These are phyloP conservation scores for Drosophila sordidula DNA, from an alignment of 2,888 invertebrate genomes.

Conservation along the genomic window DNA sequence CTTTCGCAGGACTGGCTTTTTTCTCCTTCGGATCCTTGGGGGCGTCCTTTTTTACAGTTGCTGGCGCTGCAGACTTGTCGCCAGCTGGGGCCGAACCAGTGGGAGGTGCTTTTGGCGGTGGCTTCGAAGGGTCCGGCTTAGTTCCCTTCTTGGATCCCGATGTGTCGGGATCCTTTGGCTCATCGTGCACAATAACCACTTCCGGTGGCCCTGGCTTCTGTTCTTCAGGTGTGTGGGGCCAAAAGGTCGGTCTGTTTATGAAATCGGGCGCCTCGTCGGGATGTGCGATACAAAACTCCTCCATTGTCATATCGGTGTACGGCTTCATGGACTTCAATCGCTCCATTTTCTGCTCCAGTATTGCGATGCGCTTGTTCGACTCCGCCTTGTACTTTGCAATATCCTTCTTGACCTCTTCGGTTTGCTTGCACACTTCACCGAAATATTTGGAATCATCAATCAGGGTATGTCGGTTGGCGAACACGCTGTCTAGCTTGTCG, in stretches of 20 bases:
- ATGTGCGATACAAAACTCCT: conserved; percentile 90
- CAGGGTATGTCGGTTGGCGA: conserved; percentile 59
- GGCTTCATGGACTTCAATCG: conserved; percentile 89
- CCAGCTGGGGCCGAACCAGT: conserved; percentile 5
- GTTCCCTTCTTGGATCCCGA: neutral
- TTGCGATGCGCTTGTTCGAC: conserved; percentile 81
- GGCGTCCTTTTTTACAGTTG: conserved; percentile 1
- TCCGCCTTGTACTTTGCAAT: conserved; percentile 57
- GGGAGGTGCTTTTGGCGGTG: conserved; percentile 27
- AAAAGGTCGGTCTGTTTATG: conserved; percentile 90
- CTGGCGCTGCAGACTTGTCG: neutral
- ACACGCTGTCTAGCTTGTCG: conserved; percentile 68
- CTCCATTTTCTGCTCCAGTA: conserved; percentile 87
- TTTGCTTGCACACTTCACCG: conserved; percentile 88
- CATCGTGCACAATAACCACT: conserved; percentile 15
- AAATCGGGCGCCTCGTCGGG: conserved; percentile 90
- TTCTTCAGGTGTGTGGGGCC: conserved; percentile 91
- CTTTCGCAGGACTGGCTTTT: neutral
- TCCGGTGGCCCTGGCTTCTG: conserved; percentile 84
- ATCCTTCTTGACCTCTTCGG: conserved; percentile 86
- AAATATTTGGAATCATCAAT: conserved; percentile 76
- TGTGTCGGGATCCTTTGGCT: neutral
- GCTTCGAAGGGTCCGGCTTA: neutral
- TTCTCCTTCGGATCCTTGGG: neutral
- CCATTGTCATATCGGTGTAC: conserved; percentile 92